Evolutionary conservation across 2,888 invertebrate species (phyloP).

Genomic region (Agonopterix arenella): DNA sequence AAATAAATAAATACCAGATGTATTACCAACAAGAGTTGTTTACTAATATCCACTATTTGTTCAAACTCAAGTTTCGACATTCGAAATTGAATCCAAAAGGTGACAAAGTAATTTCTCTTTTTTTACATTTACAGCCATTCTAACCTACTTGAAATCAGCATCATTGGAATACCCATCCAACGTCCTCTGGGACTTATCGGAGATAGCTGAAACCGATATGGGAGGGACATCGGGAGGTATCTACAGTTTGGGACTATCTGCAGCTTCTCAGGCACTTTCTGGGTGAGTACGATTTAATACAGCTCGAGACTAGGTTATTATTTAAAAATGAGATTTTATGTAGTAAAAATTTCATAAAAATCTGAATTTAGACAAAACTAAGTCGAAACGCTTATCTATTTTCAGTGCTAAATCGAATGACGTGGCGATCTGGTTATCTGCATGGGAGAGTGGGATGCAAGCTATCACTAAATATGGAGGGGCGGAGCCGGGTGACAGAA

Average conservation of each 20-base stretch:
- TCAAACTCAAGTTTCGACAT: too few species aligned
- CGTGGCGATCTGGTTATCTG: slow-evolving; percentile 64
- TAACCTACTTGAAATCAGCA: slow-evolving; percentile 39
- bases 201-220: slow-evolving; percentile 82
- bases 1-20: too few species aligned
- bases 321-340: too few species aligned
- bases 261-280: slow-evolving; percentile 72
- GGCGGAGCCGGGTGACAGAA: slow-evolving; percentile 84
- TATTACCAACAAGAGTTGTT: neutral
- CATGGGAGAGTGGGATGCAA: slow-evolving; percentile 73
- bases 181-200: slow-evolving; percentile 69
- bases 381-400: slow-evolving; percentile 2
- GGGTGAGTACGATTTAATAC: slow-evolving; percentile 21
- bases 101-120: neutral
- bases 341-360: too few species aligned
- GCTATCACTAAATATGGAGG: slow-evolving; percentile 83
- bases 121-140: slow-evolving; percentile 33
- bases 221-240: slow-evolving; percentile 89
- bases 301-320: too few species aligned
- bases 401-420: slow-evolving; percentile 36
- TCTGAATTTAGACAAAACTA: too few species aligned
- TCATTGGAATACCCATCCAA: slow-evolving; percentile 51
- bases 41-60: neutral
- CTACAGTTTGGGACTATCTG: slow-evolving; percentile 85
- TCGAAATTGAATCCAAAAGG: neutral